Percentiles rank a stretch among this genome's conserved stretches.
These are phyloP conservation scores for Sympetrum striolatum DNA, from an alignment of 2,888 invertebrate species.

Conservation along the genomic window DNA sequence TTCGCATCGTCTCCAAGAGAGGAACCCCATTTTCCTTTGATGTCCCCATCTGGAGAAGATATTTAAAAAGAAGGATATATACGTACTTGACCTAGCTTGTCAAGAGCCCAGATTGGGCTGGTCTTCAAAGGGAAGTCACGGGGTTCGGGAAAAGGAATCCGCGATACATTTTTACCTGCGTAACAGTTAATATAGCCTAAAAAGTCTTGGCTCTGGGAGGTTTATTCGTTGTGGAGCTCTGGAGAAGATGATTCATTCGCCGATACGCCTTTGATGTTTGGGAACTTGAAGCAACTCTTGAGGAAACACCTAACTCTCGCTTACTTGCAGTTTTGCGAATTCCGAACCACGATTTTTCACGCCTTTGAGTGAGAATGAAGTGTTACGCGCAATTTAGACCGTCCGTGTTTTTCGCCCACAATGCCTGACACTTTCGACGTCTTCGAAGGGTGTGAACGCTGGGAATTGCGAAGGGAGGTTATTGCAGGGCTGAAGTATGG, in stretches of 20 bases:
- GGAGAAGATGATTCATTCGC: background rate
- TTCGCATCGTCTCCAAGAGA: background rate
- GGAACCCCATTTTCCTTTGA: background rate
- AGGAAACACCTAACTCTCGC: too few species aligned
- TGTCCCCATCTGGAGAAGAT: background rate
- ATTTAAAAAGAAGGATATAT: background rate
- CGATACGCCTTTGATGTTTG: background rate
- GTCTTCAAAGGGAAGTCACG: background rate
- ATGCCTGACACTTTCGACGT: too few species aligned
- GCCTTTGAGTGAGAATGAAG: background rate
- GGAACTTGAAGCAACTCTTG: too few species aligned
- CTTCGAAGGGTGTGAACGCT: too few species aligned
- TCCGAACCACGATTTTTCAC: background rate
- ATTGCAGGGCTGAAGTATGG: background rate
- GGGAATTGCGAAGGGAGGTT: background rate
- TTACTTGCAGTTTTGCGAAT: too few species aligned
- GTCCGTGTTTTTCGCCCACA: too few species aligned
- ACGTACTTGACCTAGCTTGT: constrained; percentile 11
- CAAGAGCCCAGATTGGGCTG: background rate
- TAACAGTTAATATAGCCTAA: background rate
- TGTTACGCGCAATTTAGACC: background rate
- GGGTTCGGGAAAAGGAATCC: background rate
- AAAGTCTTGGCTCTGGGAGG: too few species aligned
- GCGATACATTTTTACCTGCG: background rate
- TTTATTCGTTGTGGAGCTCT: background rate